phyloP scores from a whole-genome alignment of 2,797 vertebrate species.

The Hybognathus amarus region DNA sequence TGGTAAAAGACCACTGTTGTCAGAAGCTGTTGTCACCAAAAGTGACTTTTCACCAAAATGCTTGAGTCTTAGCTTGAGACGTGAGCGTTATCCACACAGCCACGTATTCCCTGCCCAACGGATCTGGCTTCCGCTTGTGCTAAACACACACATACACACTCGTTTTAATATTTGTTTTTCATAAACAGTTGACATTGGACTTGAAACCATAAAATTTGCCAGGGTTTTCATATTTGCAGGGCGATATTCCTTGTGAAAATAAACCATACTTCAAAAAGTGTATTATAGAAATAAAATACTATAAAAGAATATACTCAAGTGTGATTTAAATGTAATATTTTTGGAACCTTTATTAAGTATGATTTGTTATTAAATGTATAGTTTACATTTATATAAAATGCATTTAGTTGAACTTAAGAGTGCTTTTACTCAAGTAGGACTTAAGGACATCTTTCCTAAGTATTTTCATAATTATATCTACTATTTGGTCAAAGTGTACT shows the following conservation, averaged over 20 bases:
- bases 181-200: conserved; percentile 48
- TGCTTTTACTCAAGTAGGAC: background rate
- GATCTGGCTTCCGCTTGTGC: conserved; percentile 32
- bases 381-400: background rate
- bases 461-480: background rate
- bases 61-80: conserved; percentile 31
- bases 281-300: background rate
- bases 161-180: conserved; percentile 36
- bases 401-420: background rate
- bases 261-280: background rate
- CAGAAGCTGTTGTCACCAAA: conserved; percentile 61
- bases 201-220: conserved; percentile 3
- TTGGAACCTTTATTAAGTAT: background rate
- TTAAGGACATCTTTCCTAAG: background rate
- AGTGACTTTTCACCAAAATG: conserved; percentile 53
- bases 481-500: background rate
- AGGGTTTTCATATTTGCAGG: conserved; percentile 19
- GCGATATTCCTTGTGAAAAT: background rate
- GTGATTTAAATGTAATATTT: background rate
- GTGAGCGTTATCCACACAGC: conserved; percentile 43
- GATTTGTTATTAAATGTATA: background rate
- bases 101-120: conserved; percentile 51
- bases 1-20: conserved; percentile 58
- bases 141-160: conserved; percentile 1
- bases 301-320: background rate